A percentile compares a stretch with the other conserved stretches of the same genome.
These are phyloP conservation scores for Seriola rivoliana DNA, from an alignment of 2,113 vertebrate genomes.

Conservation along the genomic window DNA sequence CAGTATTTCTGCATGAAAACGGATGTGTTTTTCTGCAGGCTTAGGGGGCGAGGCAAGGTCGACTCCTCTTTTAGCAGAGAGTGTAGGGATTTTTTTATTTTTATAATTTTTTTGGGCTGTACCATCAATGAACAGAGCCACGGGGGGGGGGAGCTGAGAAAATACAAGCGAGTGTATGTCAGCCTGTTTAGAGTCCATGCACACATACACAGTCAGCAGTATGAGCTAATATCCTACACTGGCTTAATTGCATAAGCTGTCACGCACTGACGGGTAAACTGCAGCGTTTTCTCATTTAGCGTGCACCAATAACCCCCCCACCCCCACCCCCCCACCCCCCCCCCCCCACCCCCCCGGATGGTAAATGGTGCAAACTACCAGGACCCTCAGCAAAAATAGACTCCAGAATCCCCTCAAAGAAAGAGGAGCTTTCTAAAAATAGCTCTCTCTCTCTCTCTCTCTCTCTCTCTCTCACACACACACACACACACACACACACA, in stretches of 20 bases:
- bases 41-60: conserved; percentile 19
- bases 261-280: neutral
- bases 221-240: neutral
- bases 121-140: conserved; percentile 26
- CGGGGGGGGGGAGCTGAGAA: neutral
- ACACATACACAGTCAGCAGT: neutral
- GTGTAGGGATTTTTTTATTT: conserved; percentile 8
- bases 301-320: neutral
- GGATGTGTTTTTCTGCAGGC: conserved; percentile 11
- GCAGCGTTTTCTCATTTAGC: conserved; percentile 22
- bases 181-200: neutral
- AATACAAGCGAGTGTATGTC: neutral
- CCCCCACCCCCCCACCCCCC: neutral
- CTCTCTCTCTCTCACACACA: no score
- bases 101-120: conserved; percentile 31
- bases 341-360: neutral
- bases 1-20: neutral
- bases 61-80: conserved; percentile 7
- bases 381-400: conserved; percentile 63
- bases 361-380: conserved; percentile 48
- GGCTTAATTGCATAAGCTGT: conserved; percentile 8
- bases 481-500: conserved; percentile 6
- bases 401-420: conserved; percentile 63
- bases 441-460: neutral
- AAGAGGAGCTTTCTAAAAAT: conserved; percentile 58